phyloP scores from a whole-genome alignment of 1,140 invertebrate species.

The Nymphalis io region DNA sequence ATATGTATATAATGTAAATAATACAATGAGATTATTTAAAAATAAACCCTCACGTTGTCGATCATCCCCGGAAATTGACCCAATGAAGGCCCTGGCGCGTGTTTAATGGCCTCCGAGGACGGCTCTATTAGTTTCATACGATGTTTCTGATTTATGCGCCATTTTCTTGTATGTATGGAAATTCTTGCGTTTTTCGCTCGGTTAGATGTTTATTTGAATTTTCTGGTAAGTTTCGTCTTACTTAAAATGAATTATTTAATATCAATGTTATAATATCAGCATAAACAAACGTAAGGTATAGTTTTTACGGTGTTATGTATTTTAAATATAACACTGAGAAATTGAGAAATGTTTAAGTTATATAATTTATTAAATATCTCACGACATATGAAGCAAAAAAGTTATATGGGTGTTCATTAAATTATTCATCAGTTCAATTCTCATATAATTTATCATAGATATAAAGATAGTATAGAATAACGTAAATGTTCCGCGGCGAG shows the following conservation, averaged over 20 bases:
- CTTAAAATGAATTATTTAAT: neutral
- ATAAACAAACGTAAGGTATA: no score
- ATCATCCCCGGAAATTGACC: constrained; percentile 54
- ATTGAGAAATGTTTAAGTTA: no score
- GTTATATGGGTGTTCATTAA: no score
- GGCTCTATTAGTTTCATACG: constrained; percentile 59
- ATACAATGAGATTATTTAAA: neutral
- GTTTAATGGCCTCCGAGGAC: constrained; percentile 52
- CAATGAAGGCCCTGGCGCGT: constrained; percentile 48
- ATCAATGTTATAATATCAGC: neutral
- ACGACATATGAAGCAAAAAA: no score
- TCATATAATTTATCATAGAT: no score
- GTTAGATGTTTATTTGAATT: constrained; percentile 7
- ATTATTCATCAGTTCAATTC: no score
- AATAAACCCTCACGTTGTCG: constrained; percentile 37
- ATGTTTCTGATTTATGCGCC: constrained; percentile 52
- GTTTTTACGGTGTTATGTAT: no score
- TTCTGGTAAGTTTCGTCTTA: neutral
- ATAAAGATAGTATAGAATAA: no score
- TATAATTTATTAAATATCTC: no score
- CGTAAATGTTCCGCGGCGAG: no score
- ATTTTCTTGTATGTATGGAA: constrained; percentile 43
- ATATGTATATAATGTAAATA: neutral
- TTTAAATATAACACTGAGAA: no score
- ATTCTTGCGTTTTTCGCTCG: constrained; percentile 30